Conservation (phyloP, 2,888 invertebrate species). For the Brachyptera risi region DNA sequence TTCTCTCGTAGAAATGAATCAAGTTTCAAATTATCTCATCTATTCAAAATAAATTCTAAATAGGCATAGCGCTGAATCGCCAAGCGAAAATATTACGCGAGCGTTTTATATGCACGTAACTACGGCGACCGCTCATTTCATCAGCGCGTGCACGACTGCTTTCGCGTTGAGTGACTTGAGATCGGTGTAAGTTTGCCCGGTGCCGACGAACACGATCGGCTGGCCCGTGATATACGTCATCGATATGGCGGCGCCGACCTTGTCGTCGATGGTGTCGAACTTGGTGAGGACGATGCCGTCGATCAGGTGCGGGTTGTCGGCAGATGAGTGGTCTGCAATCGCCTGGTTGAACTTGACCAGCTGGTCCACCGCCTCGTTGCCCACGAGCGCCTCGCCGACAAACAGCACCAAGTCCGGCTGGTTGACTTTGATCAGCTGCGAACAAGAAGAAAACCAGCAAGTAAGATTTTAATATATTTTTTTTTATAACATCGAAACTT, state of each 20-base stretch:
- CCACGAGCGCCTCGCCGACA: slow-evolving; percentile 99
- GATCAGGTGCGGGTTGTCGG: slow-evolving; percentile 81
- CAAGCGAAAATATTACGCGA: no score
- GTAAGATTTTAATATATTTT: no score
- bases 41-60: no score
- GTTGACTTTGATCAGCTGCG: slow-evolving; percentile 89
- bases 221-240: slow-evolving; percentile 99
- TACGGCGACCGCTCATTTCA: slow-evolving; percentile 78
- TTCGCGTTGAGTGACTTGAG: slow-evolving; percentile 93
- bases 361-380: slow-evolving; percentile 99
- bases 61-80: no score
- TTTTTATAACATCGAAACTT: no score
- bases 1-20: no score
- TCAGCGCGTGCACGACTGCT: slow-evolving; percentile 92
- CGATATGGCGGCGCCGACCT: slow-evolving; percentile 98
- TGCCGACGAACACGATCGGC: slow-evolving; percentile 98
- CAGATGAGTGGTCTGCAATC: slow-evolving; percentile 84
- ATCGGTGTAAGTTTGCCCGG: slow-evolving; percentile 98
- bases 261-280: slow-evolving; percentile 99
- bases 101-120: no score
- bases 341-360: slow-evolving; percentile 98
- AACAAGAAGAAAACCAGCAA: no score
- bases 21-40: no score
- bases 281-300: slow-evolving; percentile 99
- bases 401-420: slow-evolving; percentile 98